Evolutionary conservation across 2,797 vertebrate genomes (phyloP).

Genomic region (Microchirus variegatus): DNA sequence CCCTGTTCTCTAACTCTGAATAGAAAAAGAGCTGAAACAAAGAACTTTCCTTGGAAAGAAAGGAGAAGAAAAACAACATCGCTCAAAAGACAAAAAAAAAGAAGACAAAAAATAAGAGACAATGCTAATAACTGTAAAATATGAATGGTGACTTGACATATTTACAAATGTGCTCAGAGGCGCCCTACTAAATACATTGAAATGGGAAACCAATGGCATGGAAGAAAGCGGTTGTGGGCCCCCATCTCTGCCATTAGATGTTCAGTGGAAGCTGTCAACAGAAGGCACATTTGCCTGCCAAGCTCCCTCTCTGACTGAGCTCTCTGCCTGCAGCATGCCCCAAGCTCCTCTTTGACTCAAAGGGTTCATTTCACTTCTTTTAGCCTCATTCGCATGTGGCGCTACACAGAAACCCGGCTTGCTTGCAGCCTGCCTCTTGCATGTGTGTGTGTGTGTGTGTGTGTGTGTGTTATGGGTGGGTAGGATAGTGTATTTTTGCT

Average conservation of each 20-base stretch:
- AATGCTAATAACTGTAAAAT: slow-evolving; percentile 79
- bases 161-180: slow-evolving; percentile 79
- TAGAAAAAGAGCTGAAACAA: slow-evolving; percentile 74
- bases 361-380: slow-evolving; percentile 91
- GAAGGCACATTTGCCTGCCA: slow-evolving; percentile 90
- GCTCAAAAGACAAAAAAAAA: slow-evolving; percentile 33
- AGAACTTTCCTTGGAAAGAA: slow-evolving; percentile 75
- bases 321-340: slow-evolving; percentile 91
- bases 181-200: slow-evolving; percentile 79
- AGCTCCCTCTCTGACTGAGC: slow-evolving; percentile 87
- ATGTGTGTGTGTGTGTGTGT: slow-evolving; percentile 67
- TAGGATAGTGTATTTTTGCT: slow-evolving; percentile 5
- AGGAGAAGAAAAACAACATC: slow-evolving; percentile 65
- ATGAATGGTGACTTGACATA: slow-evolving; percentile 79
- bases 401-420: slow-evolving; percentile 82
- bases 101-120: slow-evolving; percentile 50
- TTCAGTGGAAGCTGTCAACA: slow-evolving; percentile 92
- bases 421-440: slow-evolving; percentile 77
- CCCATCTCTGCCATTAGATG: slow-evolving; percentile 88
- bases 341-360: slow-evolving; percentile 95
- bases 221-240: slow-evolving; percentile 81
- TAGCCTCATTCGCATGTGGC: slow-evolving; percentile 91
- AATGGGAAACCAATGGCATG: slow-evolving; percentile 77
- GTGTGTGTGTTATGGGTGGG: background rate
- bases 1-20: slow-evolving; percentile 75